Evolutionary conservation across 64 coral and sea anemone species (phyloP).

Genomic region (Anthopleura sola): DNA sequence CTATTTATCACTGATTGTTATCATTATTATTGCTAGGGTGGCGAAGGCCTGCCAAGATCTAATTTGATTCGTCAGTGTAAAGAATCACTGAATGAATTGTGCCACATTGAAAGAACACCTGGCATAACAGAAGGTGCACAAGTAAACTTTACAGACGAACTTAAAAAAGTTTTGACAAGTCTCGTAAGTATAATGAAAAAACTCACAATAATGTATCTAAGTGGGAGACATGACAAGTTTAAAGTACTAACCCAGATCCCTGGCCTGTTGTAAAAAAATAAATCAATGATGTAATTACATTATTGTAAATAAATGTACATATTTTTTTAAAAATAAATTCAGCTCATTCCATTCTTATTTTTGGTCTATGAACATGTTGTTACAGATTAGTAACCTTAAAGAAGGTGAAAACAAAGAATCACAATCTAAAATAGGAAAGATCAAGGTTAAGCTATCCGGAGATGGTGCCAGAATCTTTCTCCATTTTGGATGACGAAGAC

Average conservation of each 20-base stretch:
- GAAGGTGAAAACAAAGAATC: background rate
- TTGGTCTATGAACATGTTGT: no score
- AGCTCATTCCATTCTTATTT: no score
- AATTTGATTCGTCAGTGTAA: constrained; percentile 71
- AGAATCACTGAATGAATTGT: constrained; percentile 42
- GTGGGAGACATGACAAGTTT: no score
- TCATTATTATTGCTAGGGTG: no score
- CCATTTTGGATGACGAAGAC: constrained; percentile 33
- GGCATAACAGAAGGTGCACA: constrained; percentile 49
- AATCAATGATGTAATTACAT: no score
- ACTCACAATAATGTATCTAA: no score
- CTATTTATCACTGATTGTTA: no score
- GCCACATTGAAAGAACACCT: constrained; percentile 48
- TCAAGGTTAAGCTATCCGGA: constrained; percentile 2
- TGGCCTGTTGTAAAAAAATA: no score
- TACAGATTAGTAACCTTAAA: background rate
- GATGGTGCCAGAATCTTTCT: constrained; percentile 24
- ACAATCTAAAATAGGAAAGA: background rate
- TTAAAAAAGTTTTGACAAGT: constrained; percentile 25
- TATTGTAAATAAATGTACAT: no score
- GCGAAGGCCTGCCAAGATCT: constrained; percentile 42
- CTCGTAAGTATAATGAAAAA: constrained; percentile 14
- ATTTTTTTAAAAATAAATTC: no score
- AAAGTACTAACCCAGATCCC: no score
- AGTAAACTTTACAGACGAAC: constrained; percentile 28